A percentile compares a stretch with the other conserved stretches of the same genome.
Conservation (phyloP, 1,140 invertebrate genomes). For the Camponotus floridanus region DNA sequence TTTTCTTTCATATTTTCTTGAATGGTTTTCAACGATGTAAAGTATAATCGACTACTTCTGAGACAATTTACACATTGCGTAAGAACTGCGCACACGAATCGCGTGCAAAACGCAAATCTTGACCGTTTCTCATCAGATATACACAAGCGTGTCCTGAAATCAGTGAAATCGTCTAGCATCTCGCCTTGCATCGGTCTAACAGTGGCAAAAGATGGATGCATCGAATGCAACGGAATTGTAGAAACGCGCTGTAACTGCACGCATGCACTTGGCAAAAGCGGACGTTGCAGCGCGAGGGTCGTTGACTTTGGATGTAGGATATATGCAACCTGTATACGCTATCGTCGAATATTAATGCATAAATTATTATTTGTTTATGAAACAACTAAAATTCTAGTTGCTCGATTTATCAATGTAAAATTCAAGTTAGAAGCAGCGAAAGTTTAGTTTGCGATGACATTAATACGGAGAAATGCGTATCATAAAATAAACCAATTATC, state of each 20-base stretch:
- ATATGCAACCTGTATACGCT: no score
- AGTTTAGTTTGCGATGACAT: neutral
- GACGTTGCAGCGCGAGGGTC: slow-evolving; percentile 27
- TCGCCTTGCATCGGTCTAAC: slow-evolving; percentile 1
- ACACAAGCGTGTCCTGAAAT: neutral
- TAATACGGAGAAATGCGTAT: neutral
- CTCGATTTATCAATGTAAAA: neutral
- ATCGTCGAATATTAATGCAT: neutral
- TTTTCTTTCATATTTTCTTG: neutral
- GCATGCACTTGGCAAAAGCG: slow-evolving; percentile 39
- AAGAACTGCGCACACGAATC: slow-evolving; percentile 7
- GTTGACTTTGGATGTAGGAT: slow-evolving; percentile 12
- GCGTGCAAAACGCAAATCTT: slow-evolving; percentile 37
- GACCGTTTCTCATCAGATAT: slow-evolving; percentile 14
- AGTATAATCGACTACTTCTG: neutral
- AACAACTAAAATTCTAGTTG: neutral
- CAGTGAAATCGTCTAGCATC: slow-evolving; percentile 47
- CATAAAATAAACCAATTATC: neutral
- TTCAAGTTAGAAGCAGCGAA: neutral
- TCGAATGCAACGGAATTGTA: slow-evolving; percentile 46
- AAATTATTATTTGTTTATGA: neutral
- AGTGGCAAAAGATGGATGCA: slow-evolving; percentile 17
- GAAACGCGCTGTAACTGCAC: slow-evolving; percentile 29
- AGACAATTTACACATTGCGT: slow-evolving; percentile 9
- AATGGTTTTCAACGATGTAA: neutral